Conservation (phyloP, 2,113 vertebrate genomes). For the Peromyscus leucopus region DNA sequence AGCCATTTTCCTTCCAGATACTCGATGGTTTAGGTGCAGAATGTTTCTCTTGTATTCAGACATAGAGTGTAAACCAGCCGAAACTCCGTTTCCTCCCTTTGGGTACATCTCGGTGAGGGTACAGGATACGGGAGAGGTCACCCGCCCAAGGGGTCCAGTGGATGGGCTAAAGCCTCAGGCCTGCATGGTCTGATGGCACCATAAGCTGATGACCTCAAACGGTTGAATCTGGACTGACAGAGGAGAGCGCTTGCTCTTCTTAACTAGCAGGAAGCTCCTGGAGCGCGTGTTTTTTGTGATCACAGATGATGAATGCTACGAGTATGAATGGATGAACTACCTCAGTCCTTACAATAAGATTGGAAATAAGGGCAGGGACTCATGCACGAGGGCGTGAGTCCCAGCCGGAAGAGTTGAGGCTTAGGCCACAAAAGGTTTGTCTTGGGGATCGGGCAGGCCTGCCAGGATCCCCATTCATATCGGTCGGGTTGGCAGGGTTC, state of each 20-base stretch:
- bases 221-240: conserved; percentile 73
- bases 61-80: conserved; percentile 67
- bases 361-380: conserved; percentile 43
- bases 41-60: conserved; percentile 57
- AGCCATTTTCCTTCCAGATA: conserved; percentile 70
- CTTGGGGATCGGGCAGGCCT: conserved; percentile 59
- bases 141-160: not conserved
- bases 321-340: conserved; percentile 83
- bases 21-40: conserved; percentile 65
- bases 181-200: conserved; percentile 18
- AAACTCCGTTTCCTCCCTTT: conserved; percentile 63
- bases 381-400: not conserved
- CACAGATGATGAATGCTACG: conserved; percentile 74
- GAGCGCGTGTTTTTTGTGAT: conserved; percentile 20
- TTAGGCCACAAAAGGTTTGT: conserved; percentile 58
- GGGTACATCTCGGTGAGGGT: conserved; percentile 40
- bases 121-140: conserved; percentile 37
- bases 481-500: conserved; percentile 20
- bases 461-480: not conserved
- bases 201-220: not conserved
- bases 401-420: conserved; percentile 66
- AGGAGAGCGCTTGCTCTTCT: conserved; percentile 41
- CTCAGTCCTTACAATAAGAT: conserved; percentile 82
- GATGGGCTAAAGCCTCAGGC: not conserved
- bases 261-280: conserved; percentile 69